Evolutionary conservation across 2,797 vertebrate species (phyloP).

Genomic region (Coendou prehensilis): DNA sequence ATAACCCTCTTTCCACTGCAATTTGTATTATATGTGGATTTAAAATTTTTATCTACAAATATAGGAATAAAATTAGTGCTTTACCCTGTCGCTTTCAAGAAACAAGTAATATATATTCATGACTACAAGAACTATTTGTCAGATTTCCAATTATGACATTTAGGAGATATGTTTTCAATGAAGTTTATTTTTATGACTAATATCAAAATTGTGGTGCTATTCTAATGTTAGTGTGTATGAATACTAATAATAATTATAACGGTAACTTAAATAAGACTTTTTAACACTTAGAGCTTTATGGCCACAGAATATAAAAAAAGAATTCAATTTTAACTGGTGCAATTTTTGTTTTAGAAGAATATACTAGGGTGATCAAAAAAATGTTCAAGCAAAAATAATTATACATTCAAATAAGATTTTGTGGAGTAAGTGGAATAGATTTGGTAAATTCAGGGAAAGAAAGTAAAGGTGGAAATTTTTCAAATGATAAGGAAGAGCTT

Average conservation of each 20-base stretch:
- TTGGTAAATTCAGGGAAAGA: slow-evolving; percentile 53
- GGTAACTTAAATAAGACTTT: slow-evolving; percentile 16
- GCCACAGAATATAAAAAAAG: slow-evolving; percentile 9
- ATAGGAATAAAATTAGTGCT: slow-evolving; percentile 16
- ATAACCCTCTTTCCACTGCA: slow-evolving; percentile 51
- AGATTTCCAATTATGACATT: slow-evolving; percentile 18
- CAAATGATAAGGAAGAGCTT: slow-evolving; percentile 46
- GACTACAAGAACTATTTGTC: not conserved
- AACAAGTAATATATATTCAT: slow-evolving; percentile 35
- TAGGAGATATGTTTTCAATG: slow-evolving; percentile 5
- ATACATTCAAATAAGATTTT: slow-evolving; percentile 46
- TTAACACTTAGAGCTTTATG: slow-evolving; percentile 6
- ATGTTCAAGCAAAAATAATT: slow-evolving; percentile 57
- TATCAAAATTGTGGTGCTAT: not conserved
- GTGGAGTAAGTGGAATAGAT: not conserved
- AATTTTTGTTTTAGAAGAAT: slow-evolving; percentile 65
- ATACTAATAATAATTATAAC: not conserved
- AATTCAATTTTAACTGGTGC: slow-evolving; percentile 28
- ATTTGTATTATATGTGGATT: slow-evolving; percentile 36
- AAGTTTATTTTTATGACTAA: not conserved
- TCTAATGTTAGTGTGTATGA: not conserved
- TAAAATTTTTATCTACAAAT: slow-evolving; percentile 43
- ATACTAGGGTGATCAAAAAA: slow-evolving; percentile 14
- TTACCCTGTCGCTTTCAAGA: not conserved
- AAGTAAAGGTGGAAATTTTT: slow-evolving; percentile 23